A percentile compares a stretch with the other conserved stretches of the same genome.
Evolutionary conservation across 2,888 invertebrate species (phyloP).

Genomic region (Ichneumon xanthorius): DNA sequence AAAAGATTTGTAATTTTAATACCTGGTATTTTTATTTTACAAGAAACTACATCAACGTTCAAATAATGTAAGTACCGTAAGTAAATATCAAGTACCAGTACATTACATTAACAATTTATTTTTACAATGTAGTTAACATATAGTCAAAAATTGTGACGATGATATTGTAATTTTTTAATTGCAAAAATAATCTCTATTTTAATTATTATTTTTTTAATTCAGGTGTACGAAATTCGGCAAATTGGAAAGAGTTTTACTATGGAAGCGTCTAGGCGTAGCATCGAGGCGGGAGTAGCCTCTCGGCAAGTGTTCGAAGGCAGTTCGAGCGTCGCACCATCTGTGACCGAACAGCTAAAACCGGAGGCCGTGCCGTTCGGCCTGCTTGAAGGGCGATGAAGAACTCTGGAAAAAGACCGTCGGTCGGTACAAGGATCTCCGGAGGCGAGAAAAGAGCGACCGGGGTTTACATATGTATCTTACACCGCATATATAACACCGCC

Average conservation of each 20-base stretch:
- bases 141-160: neutral
- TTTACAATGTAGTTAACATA: too few species aligned
- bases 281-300: neutral
- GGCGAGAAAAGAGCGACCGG: constrained; percentile 21
- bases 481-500: constrained; percentile 2
- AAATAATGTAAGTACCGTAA: too few species aligned
- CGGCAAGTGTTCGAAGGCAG: constrained; percentile 26
- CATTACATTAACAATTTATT: too few species aligned
- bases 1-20: too few species aligned
- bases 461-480: neutral
- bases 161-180: neutral
- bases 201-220: neutral
- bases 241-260: neutral
- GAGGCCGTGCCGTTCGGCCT: constrained; percentile 60
- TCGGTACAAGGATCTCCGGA: constrained; percentile 64
- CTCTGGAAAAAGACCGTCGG: constrained; percentile 62
- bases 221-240: neutral
- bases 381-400: constrained; percentile 63
- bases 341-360: constrained; percentile 72
- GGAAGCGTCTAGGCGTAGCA: neutral
- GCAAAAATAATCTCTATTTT: neutral
- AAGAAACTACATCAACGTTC: too few species aligned
- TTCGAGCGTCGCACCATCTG: constrained; percentile 78
- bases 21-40: too few species aligned
- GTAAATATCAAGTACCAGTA: too few species aligned